Evolutionary conservation across 2,888 invertebrate genomes (phyloP).

Genomic region (Didymodactylos carnosus): DNA sequence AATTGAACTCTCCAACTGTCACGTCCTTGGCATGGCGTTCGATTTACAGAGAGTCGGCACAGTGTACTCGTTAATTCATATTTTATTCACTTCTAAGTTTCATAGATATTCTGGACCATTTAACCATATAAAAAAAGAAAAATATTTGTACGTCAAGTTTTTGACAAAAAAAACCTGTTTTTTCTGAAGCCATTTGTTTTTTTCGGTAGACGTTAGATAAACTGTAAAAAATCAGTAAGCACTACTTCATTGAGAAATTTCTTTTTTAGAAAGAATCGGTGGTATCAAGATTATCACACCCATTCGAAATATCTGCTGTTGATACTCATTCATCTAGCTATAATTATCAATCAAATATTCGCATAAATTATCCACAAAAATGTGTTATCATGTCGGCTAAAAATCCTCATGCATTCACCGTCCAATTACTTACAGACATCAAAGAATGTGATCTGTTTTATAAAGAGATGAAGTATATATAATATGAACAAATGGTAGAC

Average conservation of each 20-base stretch:
- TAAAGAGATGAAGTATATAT: not conserved
- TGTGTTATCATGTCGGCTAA: not conserved
- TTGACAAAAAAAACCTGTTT: too few relatives aligned
- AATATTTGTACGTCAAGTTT: too few relatives aligned
- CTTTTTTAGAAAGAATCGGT: not conserved
- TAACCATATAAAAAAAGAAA: too few relatives aligned
- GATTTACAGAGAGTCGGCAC: too few relatives aligned
- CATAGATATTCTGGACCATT: too few relatives aligned
- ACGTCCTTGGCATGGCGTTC: too few relatives aligned
- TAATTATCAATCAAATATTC: not conserved
- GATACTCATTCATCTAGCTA: not conserved
- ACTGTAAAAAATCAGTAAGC: not conserved
- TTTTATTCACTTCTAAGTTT: too few relatives aligned
- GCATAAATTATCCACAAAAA: not conserved
- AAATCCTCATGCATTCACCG: not conserved
- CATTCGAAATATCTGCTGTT: not conserved
- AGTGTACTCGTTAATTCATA: too few relatives aligned
- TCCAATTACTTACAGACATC: not conserved
- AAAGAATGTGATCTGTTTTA: not conserved
- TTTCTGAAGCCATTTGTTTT: too few relatives aligned
- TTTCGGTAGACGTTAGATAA: too few relatives aligned
- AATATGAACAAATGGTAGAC: too few relatives aligned
- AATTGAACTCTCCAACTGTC: too few relatives aligned
- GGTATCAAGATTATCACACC: not conserved
- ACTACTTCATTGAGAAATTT: not conserved